Conservation (phyloP, 1,140 invertebrate genomes). For the Zophobas morio region DNA sequence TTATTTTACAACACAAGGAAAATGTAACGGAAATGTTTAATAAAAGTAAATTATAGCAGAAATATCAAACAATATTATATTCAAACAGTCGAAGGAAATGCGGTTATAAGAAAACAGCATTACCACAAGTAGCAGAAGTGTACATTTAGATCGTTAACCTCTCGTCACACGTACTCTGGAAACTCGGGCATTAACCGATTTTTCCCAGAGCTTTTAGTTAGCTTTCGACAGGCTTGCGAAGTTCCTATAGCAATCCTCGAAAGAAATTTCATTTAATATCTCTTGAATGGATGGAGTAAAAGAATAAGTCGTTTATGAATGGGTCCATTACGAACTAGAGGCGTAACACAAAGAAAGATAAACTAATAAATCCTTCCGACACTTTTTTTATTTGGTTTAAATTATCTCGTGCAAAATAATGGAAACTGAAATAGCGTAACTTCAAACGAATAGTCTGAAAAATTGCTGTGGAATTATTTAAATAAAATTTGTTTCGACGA, state of each 20-base stretch:
- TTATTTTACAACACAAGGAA: too few species aligned
- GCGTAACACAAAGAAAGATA: constrained; percentile 13
- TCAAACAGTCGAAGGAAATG: too few species aligned
- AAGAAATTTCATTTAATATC: constrained; percentile 30
- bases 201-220: neutral
- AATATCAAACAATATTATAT: too few species aligned
- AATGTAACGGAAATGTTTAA: too few species aligned
- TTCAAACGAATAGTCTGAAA: neutral
- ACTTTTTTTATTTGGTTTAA: neutral
- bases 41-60: too few species aligned
- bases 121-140: too few species aligned
- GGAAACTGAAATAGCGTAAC: neutral
- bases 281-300: constrained; percentile 19
- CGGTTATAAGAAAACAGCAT: too few species aligned
- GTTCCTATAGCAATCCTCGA: neutral
- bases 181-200: neutral
- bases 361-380: constrained; percentile 11
- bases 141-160: neutral
- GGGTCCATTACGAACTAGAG: constrained; percentile 14
- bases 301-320: constrained; percentile 25
- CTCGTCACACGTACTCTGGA: neutral
- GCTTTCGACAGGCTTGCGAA: neutral
- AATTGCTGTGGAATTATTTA: neutral
- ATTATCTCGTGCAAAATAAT: neutral
- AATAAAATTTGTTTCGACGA: neutral